phyloP scores from a whole-genome alignment of 2,113 vertebrate species.

The Actenoides hombroni region DNA sequence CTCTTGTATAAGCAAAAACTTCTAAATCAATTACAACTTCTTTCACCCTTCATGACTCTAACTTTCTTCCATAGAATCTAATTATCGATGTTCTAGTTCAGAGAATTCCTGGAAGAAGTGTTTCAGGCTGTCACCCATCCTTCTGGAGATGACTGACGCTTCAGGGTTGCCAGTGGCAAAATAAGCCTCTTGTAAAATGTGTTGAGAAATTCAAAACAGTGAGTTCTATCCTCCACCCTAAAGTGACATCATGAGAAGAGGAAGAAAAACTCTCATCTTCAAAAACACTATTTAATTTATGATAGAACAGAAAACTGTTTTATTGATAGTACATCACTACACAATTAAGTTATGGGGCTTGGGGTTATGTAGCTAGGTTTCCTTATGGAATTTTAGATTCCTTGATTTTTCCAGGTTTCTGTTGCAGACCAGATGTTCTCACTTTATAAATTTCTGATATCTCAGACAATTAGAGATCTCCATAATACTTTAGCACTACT shows the following conservation, averaged over 20 bases:
- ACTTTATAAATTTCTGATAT: neutral
- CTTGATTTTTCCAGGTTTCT: neutral
- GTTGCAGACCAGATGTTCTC: neutral
- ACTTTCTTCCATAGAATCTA: neutral
- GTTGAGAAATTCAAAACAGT: neutral
- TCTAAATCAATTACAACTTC: neutral
- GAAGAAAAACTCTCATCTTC: neutral
- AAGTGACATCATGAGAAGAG: neutral
- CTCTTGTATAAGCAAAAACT: neutral
- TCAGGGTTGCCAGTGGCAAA: neutral
- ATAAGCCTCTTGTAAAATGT: neutral
- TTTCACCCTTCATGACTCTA: neutral
- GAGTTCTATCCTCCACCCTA: neutral
- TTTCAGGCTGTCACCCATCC: neutral
- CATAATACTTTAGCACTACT: neutral
- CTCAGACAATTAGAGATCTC: neutral
- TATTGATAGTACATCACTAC: neutral
- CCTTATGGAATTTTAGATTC: neutral
- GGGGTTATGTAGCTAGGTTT: neutral
- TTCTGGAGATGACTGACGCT: neutral
- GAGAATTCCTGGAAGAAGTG: neutral
- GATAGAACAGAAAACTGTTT: neutral
- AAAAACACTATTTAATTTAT: neutral
- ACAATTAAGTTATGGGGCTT: neutral
- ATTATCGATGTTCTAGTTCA: neutral